Evolutionary conservation across 2,888 invertebrate genomes (phyloP).

Genomic region (Heteromyza rotundicornis): DNA sequence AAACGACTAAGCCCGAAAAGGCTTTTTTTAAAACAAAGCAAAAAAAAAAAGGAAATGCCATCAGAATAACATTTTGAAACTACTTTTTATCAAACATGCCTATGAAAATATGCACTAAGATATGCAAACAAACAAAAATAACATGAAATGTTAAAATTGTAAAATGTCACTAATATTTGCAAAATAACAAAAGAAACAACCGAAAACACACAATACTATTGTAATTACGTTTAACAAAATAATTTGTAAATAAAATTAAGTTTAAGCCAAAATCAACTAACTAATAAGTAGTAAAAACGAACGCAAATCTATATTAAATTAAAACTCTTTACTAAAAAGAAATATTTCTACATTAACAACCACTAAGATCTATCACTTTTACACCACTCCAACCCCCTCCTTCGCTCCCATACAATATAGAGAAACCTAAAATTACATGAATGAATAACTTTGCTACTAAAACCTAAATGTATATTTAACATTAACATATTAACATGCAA

Average conservation of each 20-base stretch:
- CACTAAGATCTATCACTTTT: too few species aligned
- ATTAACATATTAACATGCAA: too few species aligned
- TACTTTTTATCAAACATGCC: too few species aligned
- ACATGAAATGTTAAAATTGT: constrained; percentile 43
- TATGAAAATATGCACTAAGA: not conserved
- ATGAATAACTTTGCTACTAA: too few species aligned
- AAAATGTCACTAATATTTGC: constrained; percentile 4
- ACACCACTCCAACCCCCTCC: too few species aligned
- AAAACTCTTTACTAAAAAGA: too few species aligned
- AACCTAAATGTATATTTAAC: too few species aligned
- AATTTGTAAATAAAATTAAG: constrained; percentile 39
- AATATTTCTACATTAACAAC: too few species aligned
- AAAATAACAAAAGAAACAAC: not conserved
- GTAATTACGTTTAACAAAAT: constrained; percentile 5
- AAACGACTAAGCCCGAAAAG: constrained; percentile 9
- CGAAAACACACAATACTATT: not conserved
- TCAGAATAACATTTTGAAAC: too few species aligned
- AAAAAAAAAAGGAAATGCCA: constrained; percentile 9
- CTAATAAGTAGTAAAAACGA: constrained; percentile 18
- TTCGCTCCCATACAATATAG: too few species aligned
- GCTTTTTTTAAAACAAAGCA: constrained; percentile 9
- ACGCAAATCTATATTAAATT: too few species aligned
- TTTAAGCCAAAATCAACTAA: constrained; percentile 8
- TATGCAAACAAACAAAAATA: constrained; percentile 24
- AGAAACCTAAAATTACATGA: too few species aligned